Evolutionary conservation across 2,888 invertebrate genomes (phyloP).

Genomic region (Eurois occulta): DNA sequence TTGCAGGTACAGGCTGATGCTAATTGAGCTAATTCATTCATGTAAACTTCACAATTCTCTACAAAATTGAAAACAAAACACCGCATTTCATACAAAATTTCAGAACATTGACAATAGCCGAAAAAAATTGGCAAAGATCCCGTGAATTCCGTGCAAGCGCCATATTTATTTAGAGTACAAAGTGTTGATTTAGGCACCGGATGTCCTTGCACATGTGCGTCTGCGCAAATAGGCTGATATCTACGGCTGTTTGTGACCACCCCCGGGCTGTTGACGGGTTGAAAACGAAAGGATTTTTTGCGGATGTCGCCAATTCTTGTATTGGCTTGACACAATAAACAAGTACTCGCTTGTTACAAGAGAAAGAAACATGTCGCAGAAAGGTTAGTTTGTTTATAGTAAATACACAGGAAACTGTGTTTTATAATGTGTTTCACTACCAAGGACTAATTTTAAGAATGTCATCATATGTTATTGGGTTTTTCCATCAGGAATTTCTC

Average conservation of each 20-base stretch:
- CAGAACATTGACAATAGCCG: not conserved
- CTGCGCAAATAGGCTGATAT: conserved; percentile 43
- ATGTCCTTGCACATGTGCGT: conserved; percentile 62
- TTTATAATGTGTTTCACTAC: not conserved
- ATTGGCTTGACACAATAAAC: not conserved
- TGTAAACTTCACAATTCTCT: not conserved
- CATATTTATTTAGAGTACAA: conserved; percentile 56
- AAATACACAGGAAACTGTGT: not conserved
- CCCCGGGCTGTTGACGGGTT: conserved; percentile 44
- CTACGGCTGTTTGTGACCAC: conserved; percentile 59
- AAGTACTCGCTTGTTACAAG: no score
- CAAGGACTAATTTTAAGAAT: no score
- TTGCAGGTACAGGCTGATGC: not conserved
- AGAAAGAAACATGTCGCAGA: not conserved
- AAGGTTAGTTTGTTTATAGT: not conserved
- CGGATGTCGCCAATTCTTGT: not conserved
- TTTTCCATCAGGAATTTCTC: no score
- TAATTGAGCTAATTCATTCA: not conserved
- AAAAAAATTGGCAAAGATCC: conserved; percentile 61
- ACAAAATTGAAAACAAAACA: conserved; percentile 21
- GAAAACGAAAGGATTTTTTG: conserved; percentile 20
- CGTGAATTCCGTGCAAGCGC: conserved; percentile 19
- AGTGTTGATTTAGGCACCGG: conserved; percentile 68
- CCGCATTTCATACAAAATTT: conserved; percentile 2
- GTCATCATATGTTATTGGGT: no score